Conservation (phyloP, 2,888 invertebrate genomes). For the Acleris cristana region DNA sequence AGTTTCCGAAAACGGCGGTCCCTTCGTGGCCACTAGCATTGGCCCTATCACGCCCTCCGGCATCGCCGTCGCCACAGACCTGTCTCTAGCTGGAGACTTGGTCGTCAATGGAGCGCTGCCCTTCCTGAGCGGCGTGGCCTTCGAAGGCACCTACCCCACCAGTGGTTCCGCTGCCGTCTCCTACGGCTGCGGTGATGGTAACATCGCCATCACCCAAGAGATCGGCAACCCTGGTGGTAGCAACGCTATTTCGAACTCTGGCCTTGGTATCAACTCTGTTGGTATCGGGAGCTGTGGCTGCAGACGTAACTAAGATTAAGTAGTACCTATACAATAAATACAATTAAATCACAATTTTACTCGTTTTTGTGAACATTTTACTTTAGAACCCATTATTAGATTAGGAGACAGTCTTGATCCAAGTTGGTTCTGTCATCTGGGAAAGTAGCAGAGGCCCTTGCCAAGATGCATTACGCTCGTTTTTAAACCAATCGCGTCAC, state of each 20-base stretch:
- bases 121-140: conserved; percentile 54
- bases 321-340: neutral
- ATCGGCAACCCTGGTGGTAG: conserved; percentile 20
- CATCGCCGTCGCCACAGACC: conserved; percentile 38
- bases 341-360: neutral
- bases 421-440: too few species aligned
- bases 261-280: neutral
- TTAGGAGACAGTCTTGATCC: too few species aligned
- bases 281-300: conserved; percentile 7
- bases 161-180: conserved; percentile 21
- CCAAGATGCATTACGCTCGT: too few species aligned
- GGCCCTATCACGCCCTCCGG: conserved; percentile 38
- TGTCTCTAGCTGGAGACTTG: conserved; percentile 43
- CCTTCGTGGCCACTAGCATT: conserved; percentile 10
- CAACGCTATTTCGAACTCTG: conserved; percentile 2
- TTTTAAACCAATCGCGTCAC: too few species aligned
- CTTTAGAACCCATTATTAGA: too few species aligned
- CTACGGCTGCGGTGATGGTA: conserved; percentile 44
- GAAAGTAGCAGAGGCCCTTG: too few species aligned
- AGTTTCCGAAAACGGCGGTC: conserved; percentile 13
- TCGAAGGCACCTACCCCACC: conserved; percentile 39
- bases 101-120: conserved; percentile 54
- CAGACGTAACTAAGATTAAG: neutral
- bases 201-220: conserved; percentile 15
- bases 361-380: neutral